phyloP scores from a whole-genome alignment of 2,797 vertebrate species.

The Phyllotis vaccarum region DNA sequence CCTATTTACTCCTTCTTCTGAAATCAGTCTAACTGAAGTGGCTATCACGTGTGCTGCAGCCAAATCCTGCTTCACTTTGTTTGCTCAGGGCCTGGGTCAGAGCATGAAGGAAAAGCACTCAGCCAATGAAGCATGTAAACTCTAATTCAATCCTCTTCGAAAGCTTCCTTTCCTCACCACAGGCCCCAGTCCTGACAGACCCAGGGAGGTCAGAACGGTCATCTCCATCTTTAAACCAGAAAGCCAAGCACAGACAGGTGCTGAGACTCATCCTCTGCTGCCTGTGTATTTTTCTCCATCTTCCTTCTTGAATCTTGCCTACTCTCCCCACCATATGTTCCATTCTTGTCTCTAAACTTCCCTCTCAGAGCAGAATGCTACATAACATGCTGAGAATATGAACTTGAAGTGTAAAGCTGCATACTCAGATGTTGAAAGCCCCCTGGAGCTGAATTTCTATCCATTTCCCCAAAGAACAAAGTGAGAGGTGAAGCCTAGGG shows the following conservation, averaged over 20 bases:
- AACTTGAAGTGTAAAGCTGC: background rate
- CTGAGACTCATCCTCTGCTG: background rate
- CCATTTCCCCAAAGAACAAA: background rate
- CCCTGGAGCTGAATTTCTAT: background rate
- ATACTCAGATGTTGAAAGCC: background rate
- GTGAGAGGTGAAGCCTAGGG: too few species aligned
- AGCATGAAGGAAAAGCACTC: background rate
- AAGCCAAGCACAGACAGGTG: background rate
- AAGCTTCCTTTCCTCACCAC: slow-evolving; percentile 6
- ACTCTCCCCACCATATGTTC: background rate
- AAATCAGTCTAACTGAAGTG: slow-evolving; percentile 37
- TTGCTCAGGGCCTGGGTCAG: background rate
- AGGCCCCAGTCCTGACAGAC: background rate
- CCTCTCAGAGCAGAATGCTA: background rate
- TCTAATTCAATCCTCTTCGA: background rate
- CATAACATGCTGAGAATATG: background rate
- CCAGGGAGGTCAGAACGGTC: background rate
- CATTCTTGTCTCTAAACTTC: background rate
- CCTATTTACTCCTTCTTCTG: slow-evolving; percentile 41
- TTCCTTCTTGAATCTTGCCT: background rate
- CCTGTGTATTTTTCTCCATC: background rate
- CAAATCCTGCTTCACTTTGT: background rate
- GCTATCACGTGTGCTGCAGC: background rate
- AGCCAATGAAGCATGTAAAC: background rate
- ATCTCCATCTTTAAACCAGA: background rate